phyloP scores from a whole-genome alignment of 92 coral and sea anemone genomes.

The Umimayanthus kanabou region DNA sequence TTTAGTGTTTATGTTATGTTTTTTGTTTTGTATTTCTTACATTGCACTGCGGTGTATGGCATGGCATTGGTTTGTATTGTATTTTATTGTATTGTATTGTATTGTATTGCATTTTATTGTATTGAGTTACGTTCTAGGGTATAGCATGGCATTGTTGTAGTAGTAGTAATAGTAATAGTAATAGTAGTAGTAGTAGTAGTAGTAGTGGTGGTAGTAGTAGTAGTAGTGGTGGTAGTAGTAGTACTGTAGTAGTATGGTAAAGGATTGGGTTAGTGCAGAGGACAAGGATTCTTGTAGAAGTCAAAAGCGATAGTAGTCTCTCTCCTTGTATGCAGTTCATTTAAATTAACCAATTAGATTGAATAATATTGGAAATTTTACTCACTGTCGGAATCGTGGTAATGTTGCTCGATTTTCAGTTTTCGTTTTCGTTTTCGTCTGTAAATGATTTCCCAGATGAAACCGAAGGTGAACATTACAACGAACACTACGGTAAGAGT shows the following conservation, averaged over 20 bases:
- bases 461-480: conserved; percentile 2
- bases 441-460: conserved; percentile 34
- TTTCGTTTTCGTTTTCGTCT: conserved; percentile 1
- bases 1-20: too few relatives aligned
- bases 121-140: too few relatives aligned
- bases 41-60: background rate
- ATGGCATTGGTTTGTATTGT: background rate
- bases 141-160: too few relatives aligned
- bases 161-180: too few relatives aligned
- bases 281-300: too few relatives aligned
- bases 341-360: background rate
- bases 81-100: too few relatives aligned
- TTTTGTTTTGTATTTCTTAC: too few relatives aligned
- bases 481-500: conserved; percentile 6
- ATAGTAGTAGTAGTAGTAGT: too few relatives aligned
- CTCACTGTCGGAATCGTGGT: conserved; percentile 1
- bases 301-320: background rate
- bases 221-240: too few relatives aligned
- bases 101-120: background rate
- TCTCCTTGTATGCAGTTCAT: background rate
- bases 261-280: too few relatives aligned
- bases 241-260: too few relatives aligned
- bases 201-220: too few relatives aligned
- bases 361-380: background rate
- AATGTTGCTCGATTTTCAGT: background rate